Base-by-base conservation (phyloP, 2,888 invertebrate species). In the Nasonovia ribisnigri region DNA sequence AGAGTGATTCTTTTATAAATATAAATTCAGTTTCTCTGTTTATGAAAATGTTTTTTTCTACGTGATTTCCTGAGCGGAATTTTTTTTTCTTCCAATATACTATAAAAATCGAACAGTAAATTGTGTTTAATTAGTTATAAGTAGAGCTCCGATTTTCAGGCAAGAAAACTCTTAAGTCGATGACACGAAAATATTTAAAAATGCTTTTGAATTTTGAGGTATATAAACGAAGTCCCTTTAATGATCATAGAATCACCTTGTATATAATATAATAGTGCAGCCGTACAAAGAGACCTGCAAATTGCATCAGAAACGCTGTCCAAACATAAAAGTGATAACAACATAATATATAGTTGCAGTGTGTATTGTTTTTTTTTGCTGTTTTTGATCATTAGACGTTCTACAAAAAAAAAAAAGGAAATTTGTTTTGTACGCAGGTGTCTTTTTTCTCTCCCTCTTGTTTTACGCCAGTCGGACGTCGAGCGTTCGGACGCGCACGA, bases 371-470 rank as follows among this genome's bases (percentile, higher is more conserved):
- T 36, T 60, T 60, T 54, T 36, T 60, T 90, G n/a, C n/a, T 67
- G 3, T 67, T 48, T 67, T 67, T 90, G 90, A 67, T 90, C 90
- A 48, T 90, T 90, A 77, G 46, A 90, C 48, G 36, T 60, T 20
- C 4, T 43, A 42, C n/a, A 3, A 54, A 88, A 51, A 6, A 54
- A 57, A 6, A 88, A 88, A 26, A 42, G 26, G 36, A 77, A 77
- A 77, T 20, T 20, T 42, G 77, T 77, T 77, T 77, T 77, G 36
- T 77, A 20, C 67, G 67, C 16, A 16, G 16, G 16, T 67, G 67
- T 20, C n/a, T n/a, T 67, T 67, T 77, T 77, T 36, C 77, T 36
- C 20, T 77, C 77, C 77, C 77, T 77, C 36, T 77, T 20, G 77
- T 36, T 13, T 43, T 43, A 84, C 29, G 26, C 10, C 11, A 0